phyloP scores from a whole-genome alignment of 2,888 invertebrate genomes.

The Cosmorhoe ocellata region DNA sequence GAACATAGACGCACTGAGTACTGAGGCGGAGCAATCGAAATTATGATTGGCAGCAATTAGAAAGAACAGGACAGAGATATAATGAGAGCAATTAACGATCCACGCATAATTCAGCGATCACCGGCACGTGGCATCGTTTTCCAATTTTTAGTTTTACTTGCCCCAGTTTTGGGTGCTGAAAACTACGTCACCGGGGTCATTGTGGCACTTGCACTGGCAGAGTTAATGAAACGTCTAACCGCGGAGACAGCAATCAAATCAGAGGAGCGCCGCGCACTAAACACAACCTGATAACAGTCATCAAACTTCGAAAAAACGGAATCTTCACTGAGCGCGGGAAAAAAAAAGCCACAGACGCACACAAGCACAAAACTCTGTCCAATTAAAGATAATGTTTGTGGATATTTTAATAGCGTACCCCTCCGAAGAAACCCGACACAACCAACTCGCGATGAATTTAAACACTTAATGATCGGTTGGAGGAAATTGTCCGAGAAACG shows the following conservation, averaged over 20 bases:
- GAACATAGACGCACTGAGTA: slow-evolving; percentile 37
- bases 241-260: slow-evolving; percentile 56
- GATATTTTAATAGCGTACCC: slow-evolving; percentile 82
- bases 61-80: slow-evolving; percentile 66
- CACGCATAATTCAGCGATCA: slow-evolving; percentile 66
- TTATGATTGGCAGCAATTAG: slow-evolving; percentile 62
- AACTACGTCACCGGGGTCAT: slow-evolving; percentile 76
- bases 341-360: slow-evolving; percentile 70
- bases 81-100: slow-evolving; percentile 69
- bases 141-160: slow-evolving; percentile 43
- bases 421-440: slow-evolving; percentile 81
- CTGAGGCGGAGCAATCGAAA: slow-evolving; percentile 52
- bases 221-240: slow-evolving; percentile 39
- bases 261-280: slow-evolving; percentile 67
- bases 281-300: slow-evolving; percentile 75
- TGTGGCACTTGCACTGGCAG: slow-evolving; percentile 53
- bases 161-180: slow-evolving; percentile 35
- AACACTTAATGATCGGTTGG: slow-evolving; percentile 83
- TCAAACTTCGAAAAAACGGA: slow-evolving; percentile 74
- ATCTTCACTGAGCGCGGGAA: slow-evolving; percentile 66
- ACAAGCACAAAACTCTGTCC: slow-evolving; percentile 80
- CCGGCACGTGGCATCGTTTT: slow-evolving; percentile 72
- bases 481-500: slow-evolving; percentile 82
- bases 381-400: slow-evolving; percentile 83
- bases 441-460: slow-evolving; percentile 81